Evolutionary conservation across 2,113 vertebrate species (phyloP).

Genomic region (Neotragus pygmaeus): DNA sequence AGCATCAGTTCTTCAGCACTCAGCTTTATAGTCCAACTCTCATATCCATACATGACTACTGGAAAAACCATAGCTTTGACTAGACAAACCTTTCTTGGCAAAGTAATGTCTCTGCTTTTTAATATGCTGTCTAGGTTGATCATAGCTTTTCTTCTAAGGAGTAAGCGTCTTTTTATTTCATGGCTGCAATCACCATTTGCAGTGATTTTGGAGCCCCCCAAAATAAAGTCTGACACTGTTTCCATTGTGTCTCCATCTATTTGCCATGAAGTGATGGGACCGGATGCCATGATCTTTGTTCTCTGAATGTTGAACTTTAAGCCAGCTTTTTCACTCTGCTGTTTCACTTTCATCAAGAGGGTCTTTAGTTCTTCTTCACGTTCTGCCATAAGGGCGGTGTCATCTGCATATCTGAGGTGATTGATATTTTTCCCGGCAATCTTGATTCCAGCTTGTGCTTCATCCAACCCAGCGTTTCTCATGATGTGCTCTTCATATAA

Average conservation of each 20-base stretch:
- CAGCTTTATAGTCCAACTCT: background rate
- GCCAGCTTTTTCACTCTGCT: background rate
- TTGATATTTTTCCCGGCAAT: rapidly evolving
- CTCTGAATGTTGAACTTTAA: background rate
- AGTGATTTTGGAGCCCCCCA: rapidly evolving
- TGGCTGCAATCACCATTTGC: background rate
- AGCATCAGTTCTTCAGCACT: background rate
- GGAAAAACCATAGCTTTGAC: background rate
- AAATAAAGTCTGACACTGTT: background rate
- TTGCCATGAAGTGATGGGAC: background rate
- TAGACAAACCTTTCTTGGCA: background rate
- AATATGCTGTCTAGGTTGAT: background rate
- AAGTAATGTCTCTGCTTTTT: background rate
- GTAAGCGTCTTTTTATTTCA: background rate
- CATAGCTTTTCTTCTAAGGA: background rate
- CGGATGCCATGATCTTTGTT: background rate
- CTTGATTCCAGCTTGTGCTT: background rate
- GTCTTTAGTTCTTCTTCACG: background rate
- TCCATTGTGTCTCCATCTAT: background rate
- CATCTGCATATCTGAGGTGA: background rate
- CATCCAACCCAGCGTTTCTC: rapidly evolving
- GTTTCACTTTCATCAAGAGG: background rate
- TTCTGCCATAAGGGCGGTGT: background rate
- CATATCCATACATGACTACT: background rate
- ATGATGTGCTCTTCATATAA: background rate